Evolutionary conservation across 2,113 vertebrate species (phyloP), one percentile per base, ranked within the genome.

Genomic region (Perca flavescens): DNA sequence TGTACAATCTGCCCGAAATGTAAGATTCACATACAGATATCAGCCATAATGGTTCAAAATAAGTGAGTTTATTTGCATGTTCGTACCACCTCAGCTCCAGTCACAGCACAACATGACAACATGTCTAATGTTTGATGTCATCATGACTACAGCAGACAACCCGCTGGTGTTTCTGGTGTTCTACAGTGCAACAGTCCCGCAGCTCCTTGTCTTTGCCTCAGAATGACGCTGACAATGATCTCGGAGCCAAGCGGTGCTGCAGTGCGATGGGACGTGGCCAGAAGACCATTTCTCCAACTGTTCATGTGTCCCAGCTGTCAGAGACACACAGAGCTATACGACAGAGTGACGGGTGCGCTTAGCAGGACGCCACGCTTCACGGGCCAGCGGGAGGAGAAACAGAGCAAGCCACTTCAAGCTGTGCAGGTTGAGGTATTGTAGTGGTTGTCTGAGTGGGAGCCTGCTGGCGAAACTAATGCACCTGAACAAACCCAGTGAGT

Each of bases 271-370:
- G 71, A 83, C 31, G 11, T 15, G 28, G 54, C 76, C 86, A 66
- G 34, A 28, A 28, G 84, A 74, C 65, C 31, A 1, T 31, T 77
- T 74, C 57, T 73, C 77, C 63, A 54, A 75, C 70, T 66, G 69
- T 67, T 52, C 50, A 61, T 64, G 17, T 65, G 71, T 70, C 74
- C 74, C 82, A 43, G 82, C 77, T 88, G 84, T 74, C 80, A 58
- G 53, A 88, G 70, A 54, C 58, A 13, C 71, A 69, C 56, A 57
- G 73, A 62, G 75, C 67, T 28, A 11, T n/a, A 19, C 1, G 6
- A 34, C 80, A 84, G 77, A 74, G 64, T 60, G 77, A 79, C 13
- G 36, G 65, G 65, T 4, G 36, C 1, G 8, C 79, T 82, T 67
- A 14, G 54, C 14, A 13, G 71, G 84, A 66, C 1, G 7, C 54